A percentile compares a stretch with the other conserved stretches of the same genome.
phyloP scores from a whole-genome alignment of 2,113 vertebrate genomes.

The Daboia siamensis region DNA sequence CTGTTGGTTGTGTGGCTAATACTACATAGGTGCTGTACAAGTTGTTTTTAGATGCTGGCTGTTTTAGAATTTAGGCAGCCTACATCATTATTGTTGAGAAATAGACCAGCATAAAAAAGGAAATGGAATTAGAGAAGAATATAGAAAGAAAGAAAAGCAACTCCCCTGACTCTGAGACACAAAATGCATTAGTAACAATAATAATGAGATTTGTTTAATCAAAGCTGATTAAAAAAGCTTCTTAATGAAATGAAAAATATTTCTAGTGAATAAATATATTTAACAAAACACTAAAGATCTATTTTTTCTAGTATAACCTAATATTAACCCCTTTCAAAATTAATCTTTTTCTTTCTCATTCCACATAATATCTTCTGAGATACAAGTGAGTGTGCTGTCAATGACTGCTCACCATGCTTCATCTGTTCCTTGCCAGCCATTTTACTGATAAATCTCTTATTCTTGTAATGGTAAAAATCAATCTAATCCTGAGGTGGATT shows the following conservation, averaged over 20 bases:
- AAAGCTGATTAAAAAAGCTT: not conserved
- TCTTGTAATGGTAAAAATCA: conserved; percentile 26
- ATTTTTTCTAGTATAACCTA: not conserved
- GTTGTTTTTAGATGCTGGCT: not conserved
- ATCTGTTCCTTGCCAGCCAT: conserved; percentile 11
- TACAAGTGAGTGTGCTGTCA: not conserved
- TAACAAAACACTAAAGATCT: not conserved
- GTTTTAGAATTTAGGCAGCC: not conserved
- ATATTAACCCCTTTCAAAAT: not conserved
- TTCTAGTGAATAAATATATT: not conserved
- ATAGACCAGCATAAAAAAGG: not conserved
- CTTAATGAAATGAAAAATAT: not conserved
- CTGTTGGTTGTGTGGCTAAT: not conserved
- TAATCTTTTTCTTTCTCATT: not conserved
- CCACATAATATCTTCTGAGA: not conserved
- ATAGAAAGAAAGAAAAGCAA: not conserved
- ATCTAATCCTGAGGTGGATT: not conserved
- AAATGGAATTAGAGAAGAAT: not conserved
- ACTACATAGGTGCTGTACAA: not conserved
- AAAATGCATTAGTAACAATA: not conserved
- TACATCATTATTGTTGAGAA: not conserved
- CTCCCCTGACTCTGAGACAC: not conserved
- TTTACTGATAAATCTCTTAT: conserved; percentile 26
- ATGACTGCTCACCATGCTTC: not conserved
- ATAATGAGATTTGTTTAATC: not conserved